Percentiles rank a stretch among this genome's conserved stretches.
These are phyloP conservation scores for Mungos mungo DNA, from an alignment of 2,113 vertebrate species.

Conservation along the genomic window DNA sequence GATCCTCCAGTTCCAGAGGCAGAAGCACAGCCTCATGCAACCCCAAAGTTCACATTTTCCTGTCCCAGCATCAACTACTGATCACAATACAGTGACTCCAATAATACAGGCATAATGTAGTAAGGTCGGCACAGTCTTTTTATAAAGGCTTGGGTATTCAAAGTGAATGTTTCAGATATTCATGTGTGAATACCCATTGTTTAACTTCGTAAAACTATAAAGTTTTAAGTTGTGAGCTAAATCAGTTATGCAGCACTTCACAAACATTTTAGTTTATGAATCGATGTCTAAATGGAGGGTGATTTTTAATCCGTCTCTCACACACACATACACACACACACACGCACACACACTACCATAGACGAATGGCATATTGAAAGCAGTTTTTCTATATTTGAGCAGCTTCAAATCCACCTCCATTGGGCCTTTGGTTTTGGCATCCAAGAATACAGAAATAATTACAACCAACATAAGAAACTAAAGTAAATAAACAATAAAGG, in stretches of 20 bases:
- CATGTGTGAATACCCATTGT: neutral
- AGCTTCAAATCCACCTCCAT: neutral
- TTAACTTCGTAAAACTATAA: neutral
- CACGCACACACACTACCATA: too few relatives aligned
- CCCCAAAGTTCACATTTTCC: neutral
- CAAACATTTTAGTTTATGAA: neutral
- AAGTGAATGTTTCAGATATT: neutral
- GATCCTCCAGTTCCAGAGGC: neutral
- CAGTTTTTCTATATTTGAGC: neutral
- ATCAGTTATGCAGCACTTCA: neutral
- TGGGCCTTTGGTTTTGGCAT: neutral
- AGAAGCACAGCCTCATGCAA: neutral
- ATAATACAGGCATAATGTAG: neutral
- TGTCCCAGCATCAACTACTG: neutral
- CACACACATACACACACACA: too few relatives aligned
- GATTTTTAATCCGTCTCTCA: too few relatives aligned
- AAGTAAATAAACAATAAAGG: neutral
- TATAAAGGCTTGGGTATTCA: neutral
- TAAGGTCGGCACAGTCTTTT: neutral
- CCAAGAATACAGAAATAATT: neutral
- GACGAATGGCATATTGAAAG: neutral
- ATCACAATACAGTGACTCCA: neutral
- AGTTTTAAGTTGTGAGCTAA: neutral
- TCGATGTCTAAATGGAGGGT: neutral
- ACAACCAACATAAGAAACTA: neutral